Conservation (phyloP, 2,888 invertebrate species). For the Chrysina gloriosa region DNA sequence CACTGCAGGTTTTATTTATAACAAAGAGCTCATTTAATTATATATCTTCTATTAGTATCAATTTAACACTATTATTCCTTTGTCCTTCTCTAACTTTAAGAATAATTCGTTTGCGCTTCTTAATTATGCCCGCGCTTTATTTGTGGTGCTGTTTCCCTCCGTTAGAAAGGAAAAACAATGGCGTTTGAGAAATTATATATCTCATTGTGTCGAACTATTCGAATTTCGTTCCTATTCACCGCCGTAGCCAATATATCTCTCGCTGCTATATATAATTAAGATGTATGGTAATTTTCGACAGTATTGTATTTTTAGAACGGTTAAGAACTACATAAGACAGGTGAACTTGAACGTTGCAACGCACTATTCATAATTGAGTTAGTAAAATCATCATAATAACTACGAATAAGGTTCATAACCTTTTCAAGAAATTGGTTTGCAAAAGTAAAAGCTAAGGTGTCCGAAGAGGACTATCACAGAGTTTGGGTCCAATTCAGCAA, state of each 20-base stretch:
- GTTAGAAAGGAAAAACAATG: conserved; percentile 8
- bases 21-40: conserved; percentile 44
- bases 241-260: not conserved
- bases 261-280: conserved; percentile 14
- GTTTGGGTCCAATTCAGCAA: too few relatives aligned
- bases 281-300: conserved; percentile 11
- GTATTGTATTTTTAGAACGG: conserved; percentile 1
- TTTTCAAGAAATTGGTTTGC: too few relatives aligned
- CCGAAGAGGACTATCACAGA: too few relatives aligned
- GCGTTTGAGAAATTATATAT: conserved; percentile 14
- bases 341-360: too few relatives aligned
- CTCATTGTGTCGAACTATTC: conserved; percentile 17
- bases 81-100: conserved; percentile 5
- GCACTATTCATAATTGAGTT: too few relatives aligned
- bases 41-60: conserved; percentile 43
- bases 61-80: conserved; percentile 40
- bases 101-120: not conserved
- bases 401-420: too few relatives aligned
- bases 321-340: too few relatives aligned
- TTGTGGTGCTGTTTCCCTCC: conserved; percentile 7
- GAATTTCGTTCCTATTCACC: not conserved
- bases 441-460: too few relatives aligned
- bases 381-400: too few relatives aligned
- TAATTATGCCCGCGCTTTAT: not conserved
- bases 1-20: conserved; percentile 42